A percentile compares a stretch with the other conserved stretches of the same genome.
These are phyloP conservation scores for Nysson spinosus DNA, from an alignment of 2,888 invertebrate species.

Conservation along the genomic window DNA sequence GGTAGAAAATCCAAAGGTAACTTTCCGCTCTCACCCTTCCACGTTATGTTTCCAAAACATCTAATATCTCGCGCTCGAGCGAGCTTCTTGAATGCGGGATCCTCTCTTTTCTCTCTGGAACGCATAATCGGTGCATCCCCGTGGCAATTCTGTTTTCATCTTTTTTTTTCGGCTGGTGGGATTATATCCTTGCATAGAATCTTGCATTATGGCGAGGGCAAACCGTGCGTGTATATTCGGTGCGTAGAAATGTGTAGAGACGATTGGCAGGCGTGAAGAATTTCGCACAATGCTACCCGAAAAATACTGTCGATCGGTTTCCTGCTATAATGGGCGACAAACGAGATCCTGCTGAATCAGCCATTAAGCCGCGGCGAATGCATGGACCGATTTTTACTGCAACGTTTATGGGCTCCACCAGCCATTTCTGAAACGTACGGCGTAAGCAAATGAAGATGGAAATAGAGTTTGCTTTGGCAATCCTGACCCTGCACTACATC, in stretches of 20 bases:
- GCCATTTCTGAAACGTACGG: slow-evolving; percentile 39
- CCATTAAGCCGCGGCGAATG: slow-evolving; percentile 51
- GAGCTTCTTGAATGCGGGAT: slow-evolving; percentile 60
- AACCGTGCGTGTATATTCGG: not conserved
- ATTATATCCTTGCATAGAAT: slow-evolving; percentile 11
- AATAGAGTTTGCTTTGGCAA: slow-evolving; percentile 22
- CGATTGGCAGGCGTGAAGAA: slow-evolving; percentile 73
- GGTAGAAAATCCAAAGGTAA: slow-evolving; percentile 35
- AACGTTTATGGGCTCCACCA: slow-evolving; percentile 25
- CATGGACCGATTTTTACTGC: slow-evolving; percentile 35
- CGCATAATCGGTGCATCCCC: slow-evolving; percentile 49
- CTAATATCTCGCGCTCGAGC: slow-evolving; percentile 68
- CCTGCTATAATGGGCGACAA: slow-evolving; percentile 64
- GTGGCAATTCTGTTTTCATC: slow-evolving; percentile 38
- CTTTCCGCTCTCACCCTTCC: slow-evolving; percentile 55
- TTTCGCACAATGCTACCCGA: slow-evolving; percentile 65
- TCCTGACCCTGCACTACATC: not conserved
- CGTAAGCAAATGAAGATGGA: slow-evolving; percentile 30
- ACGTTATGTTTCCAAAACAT: slow-evolving; percentile 65
- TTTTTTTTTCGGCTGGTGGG: slow-evolving; percentile 29
- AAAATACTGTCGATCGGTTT: slow-evolving; percentile 68
- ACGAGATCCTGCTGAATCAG: slow-evolving; percentile 69
- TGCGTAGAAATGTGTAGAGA: slow-evolving; percentile 1
- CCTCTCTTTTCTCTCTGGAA: slow-evolving; percentile 14
- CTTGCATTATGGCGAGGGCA: not conserved